Conservation (phyloP, 1,140 invertebrate species). For the Lepidurus couesii region DNA sequence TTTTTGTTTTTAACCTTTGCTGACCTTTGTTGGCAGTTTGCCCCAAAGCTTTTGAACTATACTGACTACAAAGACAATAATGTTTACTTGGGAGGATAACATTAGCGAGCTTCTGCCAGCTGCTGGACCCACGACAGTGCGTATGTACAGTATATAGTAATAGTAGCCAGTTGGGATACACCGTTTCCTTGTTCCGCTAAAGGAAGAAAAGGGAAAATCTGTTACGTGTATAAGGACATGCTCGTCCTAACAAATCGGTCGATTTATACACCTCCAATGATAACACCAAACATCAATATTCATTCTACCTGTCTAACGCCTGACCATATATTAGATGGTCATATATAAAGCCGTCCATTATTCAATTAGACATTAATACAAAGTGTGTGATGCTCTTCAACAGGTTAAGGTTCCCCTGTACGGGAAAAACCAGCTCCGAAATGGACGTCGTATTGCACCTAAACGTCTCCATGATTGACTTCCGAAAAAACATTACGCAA, state of each 20-base stretch:
- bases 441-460: constrained; percentile 67
- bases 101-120: background rate
- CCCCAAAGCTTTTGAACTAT: too few species aligned
- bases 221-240: too few species aligned
- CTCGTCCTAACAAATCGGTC: too few species aligned
- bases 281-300: too few species aligned
- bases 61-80: background rate
- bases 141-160: background rate
- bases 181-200: too few species aligned
- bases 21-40: too few species aligned
- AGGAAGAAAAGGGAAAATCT: too few species aligned
- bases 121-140: background rate
- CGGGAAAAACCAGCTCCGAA: constrained; percentile 66
- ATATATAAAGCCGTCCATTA: too few species aligned
- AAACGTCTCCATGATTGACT: constrained; percentile 57
- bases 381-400: constrained; percentile 42
- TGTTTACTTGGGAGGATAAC: background rate
- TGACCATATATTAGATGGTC: too few species aligned
- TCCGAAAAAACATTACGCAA: constrained; percentile 63
- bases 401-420: constrained; percentile 69
- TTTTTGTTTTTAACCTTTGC: too few species aligned
- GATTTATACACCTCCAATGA: too few species aligned
- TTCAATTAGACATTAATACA: background rate
- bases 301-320: too few species aligned
- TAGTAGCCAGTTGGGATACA: background rate